Base-by-base conservation (phyloP, 2,113 vertebrate species). In the Planiliza haematocheilus region DNA sequence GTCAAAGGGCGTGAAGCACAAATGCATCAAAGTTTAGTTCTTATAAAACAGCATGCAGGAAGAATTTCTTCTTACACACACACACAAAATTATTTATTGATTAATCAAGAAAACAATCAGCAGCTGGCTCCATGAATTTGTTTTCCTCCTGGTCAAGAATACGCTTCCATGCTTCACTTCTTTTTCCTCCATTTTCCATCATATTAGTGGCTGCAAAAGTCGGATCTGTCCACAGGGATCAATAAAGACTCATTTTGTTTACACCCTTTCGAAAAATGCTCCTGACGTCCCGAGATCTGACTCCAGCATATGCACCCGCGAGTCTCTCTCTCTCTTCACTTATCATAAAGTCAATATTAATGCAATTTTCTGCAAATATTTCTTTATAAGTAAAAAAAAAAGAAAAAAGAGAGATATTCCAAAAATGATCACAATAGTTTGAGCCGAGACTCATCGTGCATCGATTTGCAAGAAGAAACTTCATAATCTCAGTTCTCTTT, bases 241-340 rank as follows among this genome's bases (percentile, higher is more conserved):
- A 60, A 65, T 72, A 64, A 55, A 51, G 48, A 65, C 49, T 65
- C n/a, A 51, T 60, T 77, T 73, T 18, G n/a, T 52, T 72, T 45
- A 53, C 34, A 72, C 24, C 18, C 4, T 62, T 36, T 68, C 17
- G 24, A 70, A 65, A 69, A 65, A 56, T 18, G 38, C 52, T 51
- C 46, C 59, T 11, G 30, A 70, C 0, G 1, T 50, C 30, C 42
- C 0, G 6, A 66, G 53, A 67, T 71, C n/a, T 46, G n/a, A 71
- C 60, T 71, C 41, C 37, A 59, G n/a, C 17, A 30, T 48, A 67
- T n/a, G 17, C 10, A 16, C 41, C 55, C 21, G 59, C 46, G 45
- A 41, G 37, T 61, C 50, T 21, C 50, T 60, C 51, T 52, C n/a
- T n/a, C n/a, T n/a, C n/a, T 65, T 69, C 66, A 52, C 13, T 50